These are phyloP conservation scores for Drosophila ambigua DNA, from an alignment of 1,140 invertebrate genomes.

Conservation along the genomic window DNA sequence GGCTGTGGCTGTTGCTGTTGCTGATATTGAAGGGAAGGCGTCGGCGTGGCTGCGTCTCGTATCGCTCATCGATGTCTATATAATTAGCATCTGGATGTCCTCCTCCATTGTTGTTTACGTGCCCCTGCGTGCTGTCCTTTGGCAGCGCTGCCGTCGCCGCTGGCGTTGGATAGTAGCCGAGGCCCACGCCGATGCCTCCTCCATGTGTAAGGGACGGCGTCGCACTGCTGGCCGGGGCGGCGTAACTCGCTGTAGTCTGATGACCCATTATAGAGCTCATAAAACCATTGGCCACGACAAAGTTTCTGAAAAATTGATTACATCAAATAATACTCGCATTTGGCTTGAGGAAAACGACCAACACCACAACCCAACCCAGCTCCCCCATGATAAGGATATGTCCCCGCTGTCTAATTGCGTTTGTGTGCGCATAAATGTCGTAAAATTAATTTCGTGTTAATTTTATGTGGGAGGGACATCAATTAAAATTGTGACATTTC, in stretches of 20 bases:
- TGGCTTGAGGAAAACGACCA: neutral
- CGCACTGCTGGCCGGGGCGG: slow-evolving; percentile 11
- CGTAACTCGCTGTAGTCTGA: slow-evolving; percentile 36
- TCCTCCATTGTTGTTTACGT: slow-evolving; percentile 33
- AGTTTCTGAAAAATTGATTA: slow-evolving; percentile 83
- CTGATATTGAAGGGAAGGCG: slow-evolving; percentile 10
- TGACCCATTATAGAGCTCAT: slow-evolving; percentile 82
- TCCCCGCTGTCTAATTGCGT: slow-evolving; percentile 64
- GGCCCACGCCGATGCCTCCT: slow-evolving; percentile 34
- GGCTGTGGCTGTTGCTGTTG: slow-evolving; percentile 22
- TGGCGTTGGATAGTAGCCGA: slow-evolving; percentile 54
- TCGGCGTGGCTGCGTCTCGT: slow-evolving; percentile 19
- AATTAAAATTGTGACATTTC: slow-evolving; percentile 75
- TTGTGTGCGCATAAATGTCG: slow-evolving; percentile 75
- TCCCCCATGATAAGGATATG: neutral
- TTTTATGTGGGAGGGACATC: slow-evolving; percentile 73
- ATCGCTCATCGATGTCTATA: slow-evolving; percentile 49
- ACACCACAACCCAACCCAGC: too few species aligned
- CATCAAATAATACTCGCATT: slow-evolving; percentile 46
- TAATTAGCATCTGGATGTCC: slow-evolving; percentile 45
- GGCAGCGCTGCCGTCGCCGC: slow-evolving; percentile 27
- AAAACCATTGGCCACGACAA: slow-evolving; percentile 84
- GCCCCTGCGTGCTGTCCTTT: slow-evolving; percentile 50
- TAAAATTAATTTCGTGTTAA: slow-evolving; percentile 83
- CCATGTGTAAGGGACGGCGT: slow-evolving; percentile 29